A percentile compares a stretch with the other conserved stretches of the same genome.
phyloP scores from a whole-genome alignment of 2,113 vertebrate species.

The Ceyx melanurus region DNA sequence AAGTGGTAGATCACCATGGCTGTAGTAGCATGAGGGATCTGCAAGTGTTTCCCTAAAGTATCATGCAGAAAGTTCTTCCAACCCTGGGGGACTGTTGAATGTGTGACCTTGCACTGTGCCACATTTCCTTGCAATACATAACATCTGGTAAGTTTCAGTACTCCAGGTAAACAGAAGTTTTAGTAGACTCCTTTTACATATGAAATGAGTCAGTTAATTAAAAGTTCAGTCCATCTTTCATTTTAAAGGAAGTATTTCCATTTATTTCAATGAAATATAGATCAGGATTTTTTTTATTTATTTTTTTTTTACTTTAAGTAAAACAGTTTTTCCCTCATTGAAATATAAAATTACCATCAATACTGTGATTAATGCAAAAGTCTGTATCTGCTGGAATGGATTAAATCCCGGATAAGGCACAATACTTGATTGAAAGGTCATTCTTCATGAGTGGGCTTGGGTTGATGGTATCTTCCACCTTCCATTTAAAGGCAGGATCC shows the following conservation, averaged over 20 bases:
- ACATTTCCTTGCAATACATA: neutral
- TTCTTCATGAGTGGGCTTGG: neutral
- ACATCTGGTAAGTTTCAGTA: neutral
- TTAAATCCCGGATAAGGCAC: neutral
- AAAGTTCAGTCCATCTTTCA: neutral
- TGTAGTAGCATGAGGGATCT: neutral
- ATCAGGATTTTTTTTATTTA: neutral
- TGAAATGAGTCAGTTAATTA: neutral
- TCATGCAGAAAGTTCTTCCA: neutral
- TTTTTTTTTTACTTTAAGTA: neutral
- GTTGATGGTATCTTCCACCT: neutral
- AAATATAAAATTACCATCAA: neutral
- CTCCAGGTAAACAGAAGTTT: neutral
- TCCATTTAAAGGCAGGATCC: neutral
- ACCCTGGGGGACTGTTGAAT: fast-evolving
- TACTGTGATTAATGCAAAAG: neutral
- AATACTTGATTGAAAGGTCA: neutral
- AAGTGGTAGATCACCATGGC: neutral
- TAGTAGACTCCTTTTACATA: neutral
- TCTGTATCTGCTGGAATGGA: neutral
- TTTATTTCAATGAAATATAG: neutral
- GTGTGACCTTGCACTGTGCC: fast-evolving
- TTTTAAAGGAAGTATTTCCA: neutral
- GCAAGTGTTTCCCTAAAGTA: neutral
- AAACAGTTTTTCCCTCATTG: neutral